phyloP scores from a whole-genome alignment of 1,140 invertebrate genomes.

The Drosophila teissieri region DNA sequence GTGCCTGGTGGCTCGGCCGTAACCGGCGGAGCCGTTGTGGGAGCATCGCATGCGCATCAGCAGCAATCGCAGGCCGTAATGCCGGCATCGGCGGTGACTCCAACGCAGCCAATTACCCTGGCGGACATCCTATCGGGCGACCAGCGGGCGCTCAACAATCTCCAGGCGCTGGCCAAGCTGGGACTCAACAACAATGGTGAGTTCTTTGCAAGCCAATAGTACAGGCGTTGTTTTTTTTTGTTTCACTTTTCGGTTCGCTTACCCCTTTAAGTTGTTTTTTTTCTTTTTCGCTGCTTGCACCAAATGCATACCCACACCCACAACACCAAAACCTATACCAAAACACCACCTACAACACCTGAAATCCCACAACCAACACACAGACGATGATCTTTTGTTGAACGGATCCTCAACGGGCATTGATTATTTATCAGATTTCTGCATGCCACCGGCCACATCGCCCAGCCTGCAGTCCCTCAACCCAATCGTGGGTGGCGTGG shows the following conservation, averaged over 20 bases:
- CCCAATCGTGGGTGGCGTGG: constrained; percentile 71
- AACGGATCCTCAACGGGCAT: constrained; percentile 86
- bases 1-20: constrained; percentile 46
- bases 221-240: neutral
- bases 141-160: constrained; percentile 92
- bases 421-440: constrained; percentile 84
- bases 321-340: constrained; percentile 14
- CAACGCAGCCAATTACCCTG: constrained; percentile 87
- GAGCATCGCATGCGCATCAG: constrained; percentile 21
- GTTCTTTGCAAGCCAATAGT: constrained; percentile 36
- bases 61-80: constrained; percentile 82
- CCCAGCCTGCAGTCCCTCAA: constrained; percentile 86
- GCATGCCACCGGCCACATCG: constrained; percentile 87
- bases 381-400: constrained; percentile 84
- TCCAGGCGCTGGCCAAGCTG: constrained; percentile 94
- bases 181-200: constrained; percentile 90
- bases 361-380: constrained; percentile 19
- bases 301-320: constrained; percentile 14
- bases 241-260: constrained; percentile 16
- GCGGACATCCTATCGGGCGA: constrained; percentile 91
- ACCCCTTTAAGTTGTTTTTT: constrained; percentile 45
- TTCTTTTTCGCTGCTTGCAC: constrained; percentile 19
- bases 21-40: constrained; percentile 77
- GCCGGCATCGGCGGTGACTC: constrained; percentile 59
- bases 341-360: constrained; percentile 19